phyloP scores from a whole-genome alignment of 2,888 invertebrate species.

The Chrysina gloriosa region DNA sequence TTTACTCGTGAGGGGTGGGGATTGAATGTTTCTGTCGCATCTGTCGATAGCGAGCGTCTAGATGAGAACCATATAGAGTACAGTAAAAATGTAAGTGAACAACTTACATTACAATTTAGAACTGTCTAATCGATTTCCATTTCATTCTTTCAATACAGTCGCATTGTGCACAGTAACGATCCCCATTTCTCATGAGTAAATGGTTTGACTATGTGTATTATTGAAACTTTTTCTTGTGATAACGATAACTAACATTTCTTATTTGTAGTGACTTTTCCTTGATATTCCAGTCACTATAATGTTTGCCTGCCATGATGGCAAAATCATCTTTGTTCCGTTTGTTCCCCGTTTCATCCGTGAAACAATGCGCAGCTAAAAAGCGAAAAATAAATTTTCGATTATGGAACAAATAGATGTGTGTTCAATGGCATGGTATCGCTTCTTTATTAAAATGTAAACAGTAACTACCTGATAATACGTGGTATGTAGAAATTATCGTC shows the following conservation, averaged over 20 bases:
- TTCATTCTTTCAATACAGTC: background rate
- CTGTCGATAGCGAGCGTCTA: background rate
- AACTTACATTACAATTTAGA: background rate
- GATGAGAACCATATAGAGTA: background rate
- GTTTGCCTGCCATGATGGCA: conserved; percentile 13
- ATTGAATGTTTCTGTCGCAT: background rate
- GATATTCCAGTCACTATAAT: conserved; percentile 1
- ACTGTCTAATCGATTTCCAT: background rate
- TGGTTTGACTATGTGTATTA: no score
- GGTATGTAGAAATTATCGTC: background rate
- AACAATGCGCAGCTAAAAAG: conserved; percentile 17
- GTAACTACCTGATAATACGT: conserved; percentile 18
- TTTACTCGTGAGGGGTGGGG: no score
- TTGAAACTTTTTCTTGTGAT: no score
- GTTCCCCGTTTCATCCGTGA: background rate
- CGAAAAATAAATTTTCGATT: background rate
- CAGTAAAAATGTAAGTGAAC: background rate
- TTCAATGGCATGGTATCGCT: background rate
- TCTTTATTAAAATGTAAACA: no score
- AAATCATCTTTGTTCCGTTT: background rate
- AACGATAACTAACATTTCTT: conserved; percentile 14
- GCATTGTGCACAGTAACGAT: background rate
- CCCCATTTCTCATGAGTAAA: no score
- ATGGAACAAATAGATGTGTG: background rate
- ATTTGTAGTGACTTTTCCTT: background rate